Base-by-base conservation (phyloP, 2,888 invertebrate species). In the Lissonota sp. region DNA sequence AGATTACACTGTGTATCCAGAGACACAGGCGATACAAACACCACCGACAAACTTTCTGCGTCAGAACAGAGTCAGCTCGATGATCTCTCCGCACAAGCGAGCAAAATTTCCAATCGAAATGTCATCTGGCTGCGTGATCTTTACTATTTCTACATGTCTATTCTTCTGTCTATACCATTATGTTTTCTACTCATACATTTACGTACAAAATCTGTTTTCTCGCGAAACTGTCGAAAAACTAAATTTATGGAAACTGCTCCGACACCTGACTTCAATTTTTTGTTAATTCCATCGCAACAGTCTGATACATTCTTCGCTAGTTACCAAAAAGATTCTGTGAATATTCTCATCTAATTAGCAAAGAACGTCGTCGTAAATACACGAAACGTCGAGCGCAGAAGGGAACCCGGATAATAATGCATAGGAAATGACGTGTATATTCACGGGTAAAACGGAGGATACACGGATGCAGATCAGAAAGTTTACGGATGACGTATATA, bases 401-500 rank as follows among this genome's bases (percentile, higher is more conserved):
- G 37, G 40, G 10, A 39, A 39, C 55, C 10, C 26, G 39, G 66
- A 26, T 42, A 64, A 8, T 44, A 53, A 51, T 26, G 6, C 55
- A 5, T 14, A 53, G 14, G 10, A 10, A 64, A 26, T 44, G 8
- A 44, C 42, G 39, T n/a, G 37, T 66, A 40, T 4, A 51, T 53
- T 53, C 6, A 53, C 53, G 40, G 57, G 49, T n/a, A 58, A 58
- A 66, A 60, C 58, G 49, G 16, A 6, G 62, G 14, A 58, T 42
- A 75, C 74, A 51, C 79, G 74, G 79, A 79, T 79, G 70, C 79
- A 74, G 74, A 79, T 79, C 70, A 69, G 70, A 79, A 79, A 74
- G 74, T 74, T 37, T 16, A 79, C 51, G 40, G 51, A 64, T 58
- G 63, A 70, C 40, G 44, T 67, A 39, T 44, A 26, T 14, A 26